These are phyloP conservation scores for Athene noctua DNA, from an alignment of 2,113 vertebrate species.

Conservation along the genomic window DNA sequence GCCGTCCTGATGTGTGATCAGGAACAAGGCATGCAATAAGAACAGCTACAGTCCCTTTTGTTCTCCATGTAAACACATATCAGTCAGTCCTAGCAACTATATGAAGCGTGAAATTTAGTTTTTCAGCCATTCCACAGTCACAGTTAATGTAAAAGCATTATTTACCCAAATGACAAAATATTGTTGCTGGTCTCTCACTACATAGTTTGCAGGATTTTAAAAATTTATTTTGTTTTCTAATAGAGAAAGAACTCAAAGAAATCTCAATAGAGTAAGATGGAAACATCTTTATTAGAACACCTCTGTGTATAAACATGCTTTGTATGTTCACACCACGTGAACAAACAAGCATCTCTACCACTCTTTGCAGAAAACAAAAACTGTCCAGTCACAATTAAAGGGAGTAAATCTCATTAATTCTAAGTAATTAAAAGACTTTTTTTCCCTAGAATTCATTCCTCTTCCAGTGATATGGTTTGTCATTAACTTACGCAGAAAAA, in stretches of 20 bases:
- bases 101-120: neutral
- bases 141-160: neutral
- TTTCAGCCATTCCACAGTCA: neutral
- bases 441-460: neutral
- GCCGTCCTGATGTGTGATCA: neutral
- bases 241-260: neutral
- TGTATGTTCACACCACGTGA: neutral
- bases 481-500: neutral
- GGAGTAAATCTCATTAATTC: neutral
- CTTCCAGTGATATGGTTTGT: neutral
- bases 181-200: neutral
- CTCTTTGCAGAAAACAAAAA: neutral
- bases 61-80: neutral
- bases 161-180: neutral
- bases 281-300: neutral
- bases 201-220: rapidly evolving
- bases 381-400: neutral
- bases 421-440: neutral
- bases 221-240: neutral
- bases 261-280: neutral
- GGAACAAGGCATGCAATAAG: neutral
- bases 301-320: neutral
- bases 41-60: neutral
- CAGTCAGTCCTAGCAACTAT: neutral
- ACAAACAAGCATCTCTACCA: neutral